Conservation (phyloP, 2,113 vertebrate genomes). For the Pomatorhinus ruficollis region DNA sequence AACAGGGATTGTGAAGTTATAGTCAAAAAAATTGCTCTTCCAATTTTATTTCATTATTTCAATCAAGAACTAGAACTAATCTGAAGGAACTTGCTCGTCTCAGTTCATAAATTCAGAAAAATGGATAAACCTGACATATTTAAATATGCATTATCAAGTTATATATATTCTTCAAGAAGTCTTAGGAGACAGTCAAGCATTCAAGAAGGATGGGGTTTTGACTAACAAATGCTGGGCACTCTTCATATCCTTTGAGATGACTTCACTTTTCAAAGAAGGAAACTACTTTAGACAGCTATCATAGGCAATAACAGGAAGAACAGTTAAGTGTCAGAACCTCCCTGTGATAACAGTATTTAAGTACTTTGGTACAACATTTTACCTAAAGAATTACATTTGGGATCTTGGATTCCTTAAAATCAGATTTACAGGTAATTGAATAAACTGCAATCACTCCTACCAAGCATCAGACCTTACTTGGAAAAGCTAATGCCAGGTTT, state of each 20-base stretch:
- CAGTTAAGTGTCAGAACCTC: neutral
- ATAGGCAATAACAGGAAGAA: neutral
- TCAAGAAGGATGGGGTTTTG: neutral
- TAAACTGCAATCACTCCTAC: neutral
- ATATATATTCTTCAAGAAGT: neutral
- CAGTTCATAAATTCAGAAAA: conserved; percentile 1
- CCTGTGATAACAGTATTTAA: neutral
- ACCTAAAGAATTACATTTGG: neutral
- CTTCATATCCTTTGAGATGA: neutral
- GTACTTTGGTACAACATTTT: neutral
- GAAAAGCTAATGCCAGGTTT: conserved; percentile 10
- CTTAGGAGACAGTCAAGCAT: neutral
- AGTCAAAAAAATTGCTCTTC: neutral
- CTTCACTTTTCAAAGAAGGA: neutral
- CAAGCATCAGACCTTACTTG: neutral
- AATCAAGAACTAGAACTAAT: neutral
- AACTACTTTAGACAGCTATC: neutral
- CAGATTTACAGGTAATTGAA: conserved; percentile 27
- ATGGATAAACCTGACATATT: neutral
- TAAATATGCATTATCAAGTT: neutral
- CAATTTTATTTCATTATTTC: conserved; percentile 5
- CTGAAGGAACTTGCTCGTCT: neutral
- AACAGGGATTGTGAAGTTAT: neutral
- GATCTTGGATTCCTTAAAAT: conserved; percentile 8
- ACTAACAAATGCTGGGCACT: neutral